These are phyloP conservation scores for Sylvia borin DNA, from an alignment of 2,797 vertebrate species.

Conservation along the genomic window DNA sequence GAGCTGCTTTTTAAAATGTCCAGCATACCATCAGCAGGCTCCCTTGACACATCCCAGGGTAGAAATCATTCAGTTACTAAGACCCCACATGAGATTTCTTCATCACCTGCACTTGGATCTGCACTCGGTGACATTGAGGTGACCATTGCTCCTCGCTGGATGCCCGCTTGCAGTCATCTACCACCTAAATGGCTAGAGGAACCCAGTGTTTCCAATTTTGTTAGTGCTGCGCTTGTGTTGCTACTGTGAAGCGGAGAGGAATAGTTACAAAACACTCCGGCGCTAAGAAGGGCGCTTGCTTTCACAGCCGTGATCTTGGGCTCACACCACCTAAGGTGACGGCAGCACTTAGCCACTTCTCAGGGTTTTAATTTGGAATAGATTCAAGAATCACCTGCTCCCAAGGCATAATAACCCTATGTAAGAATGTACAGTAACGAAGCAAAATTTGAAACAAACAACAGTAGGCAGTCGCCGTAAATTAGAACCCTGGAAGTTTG, in stretches of 20 bases:
- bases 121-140: neutral
- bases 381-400: neutral
- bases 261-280: neutral
- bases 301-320: neutral
- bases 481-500: neutral
- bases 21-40: neutral
- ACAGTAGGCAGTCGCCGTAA: neutral
- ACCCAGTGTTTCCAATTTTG: too few species aligned
- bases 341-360: neutral
- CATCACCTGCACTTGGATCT: neutral
- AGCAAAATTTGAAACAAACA: neutral
- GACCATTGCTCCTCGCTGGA: neutral
- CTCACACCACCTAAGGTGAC: neutral
- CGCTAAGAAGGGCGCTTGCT: neutral
- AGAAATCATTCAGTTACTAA: neutral
- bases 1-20: neutral
- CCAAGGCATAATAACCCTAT: neutral
- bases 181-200: neutral
- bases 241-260: neutral
- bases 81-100: neutral
- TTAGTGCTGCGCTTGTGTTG: rapidly evolving
- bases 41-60: neutral
- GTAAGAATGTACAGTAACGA: neutral
- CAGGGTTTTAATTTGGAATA: neutral
- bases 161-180: neutral